A percentile compares a stretch with the other conserved stretches of the same genome.
These are phyloP conservation scores for Prinia subflava DNA, from an alignment of 2,113 vertebrate genomes.

Conservation along the genomic window DNA sequence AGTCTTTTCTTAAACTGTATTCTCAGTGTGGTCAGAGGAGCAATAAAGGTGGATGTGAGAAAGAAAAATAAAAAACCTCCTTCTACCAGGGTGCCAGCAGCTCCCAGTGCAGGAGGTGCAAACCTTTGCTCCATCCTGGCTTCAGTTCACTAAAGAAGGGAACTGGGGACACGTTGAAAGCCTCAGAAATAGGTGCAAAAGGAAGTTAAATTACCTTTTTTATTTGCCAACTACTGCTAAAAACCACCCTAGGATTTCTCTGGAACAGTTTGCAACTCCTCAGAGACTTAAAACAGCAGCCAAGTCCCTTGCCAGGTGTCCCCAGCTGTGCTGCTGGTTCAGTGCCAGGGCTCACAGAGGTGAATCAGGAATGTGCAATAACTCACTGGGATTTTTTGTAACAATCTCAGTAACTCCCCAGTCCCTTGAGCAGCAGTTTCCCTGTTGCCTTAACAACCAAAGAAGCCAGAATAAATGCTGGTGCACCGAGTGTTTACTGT, in stretches of 20 bases:
- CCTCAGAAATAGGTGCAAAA: not conserved
- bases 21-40: not conserved
- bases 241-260: not conserved
- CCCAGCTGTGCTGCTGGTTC: not conserved
- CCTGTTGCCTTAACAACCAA: not conserved
- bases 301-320: rapidly evolving
- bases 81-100: not conserved
- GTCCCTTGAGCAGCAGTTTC: not conserved
- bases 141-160: not conserved
- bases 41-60: not conserved
- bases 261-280: not conserved
- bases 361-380: not conserved
- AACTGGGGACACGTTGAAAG: rapidly evolving
- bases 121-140: not conserved
- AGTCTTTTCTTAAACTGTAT: not conserved
- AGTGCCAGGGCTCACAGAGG: not conserved
- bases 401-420: not conserved
- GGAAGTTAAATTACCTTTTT: not conserved
- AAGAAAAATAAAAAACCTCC: not conserved
- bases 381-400: not conserved
- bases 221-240: not conserved
- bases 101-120: not conserved
- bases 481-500: rapidly evolving
- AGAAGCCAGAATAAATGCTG: rapidly evolving
- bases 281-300: not conserved